A percentile compares a stretch with the other conserved stretches of the same genome.
These are phyloP conservation scores for Diploscapter pachys DNA, from an alignment of 1,140 invertebrate species.

Conservation along the genomic window DNA sequence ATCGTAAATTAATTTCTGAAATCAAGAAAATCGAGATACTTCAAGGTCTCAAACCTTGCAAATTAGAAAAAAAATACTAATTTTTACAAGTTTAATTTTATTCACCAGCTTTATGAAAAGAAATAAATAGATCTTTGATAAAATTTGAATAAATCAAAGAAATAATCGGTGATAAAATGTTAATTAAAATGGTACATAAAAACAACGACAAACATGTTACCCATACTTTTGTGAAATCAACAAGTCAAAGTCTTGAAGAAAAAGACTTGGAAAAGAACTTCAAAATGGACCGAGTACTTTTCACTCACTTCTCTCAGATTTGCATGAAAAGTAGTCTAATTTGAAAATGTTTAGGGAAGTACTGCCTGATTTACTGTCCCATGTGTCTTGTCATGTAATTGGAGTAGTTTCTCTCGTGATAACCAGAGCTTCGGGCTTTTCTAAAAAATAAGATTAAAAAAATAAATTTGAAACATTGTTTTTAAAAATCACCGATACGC, in stretches of 20 bases:
- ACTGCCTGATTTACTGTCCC: too few relatives aligned
- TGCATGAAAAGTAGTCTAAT: too few relatives aligned
- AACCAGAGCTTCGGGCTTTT: conserved; percentile 5
- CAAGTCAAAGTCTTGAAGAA: too few relatives aligned
- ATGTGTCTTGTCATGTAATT: too few relatives aligned
- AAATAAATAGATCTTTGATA: conserved; percentile 8
- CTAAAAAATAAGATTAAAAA: not conserved
- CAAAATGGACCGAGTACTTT: too few relatives aligned
- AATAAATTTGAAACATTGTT: conserved; percentile 1
- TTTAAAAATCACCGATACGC: conserved; percentile 14
- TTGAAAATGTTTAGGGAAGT: too few relatives aligned
- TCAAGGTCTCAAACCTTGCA: not conserved
- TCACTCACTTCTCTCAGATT: too few relatives aligned
- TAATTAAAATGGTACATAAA: not conserved
- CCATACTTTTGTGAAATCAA: too few relatives aligned
- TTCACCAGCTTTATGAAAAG: not conserved
- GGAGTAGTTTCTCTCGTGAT: conserved; percentile 4
- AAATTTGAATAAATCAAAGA: conserved; percentile 18
- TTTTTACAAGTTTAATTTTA: too few relatives aligned
- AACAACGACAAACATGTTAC: too few relatives aligned
- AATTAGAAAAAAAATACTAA: too few relatives aligned
- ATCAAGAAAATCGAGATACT: conserved; percentile 19
- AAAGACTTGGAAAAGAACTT: too few relatives aligned
- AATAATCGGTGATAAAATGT: conserved; percentile 8
- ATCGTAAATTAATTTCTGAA: not conserved